Conservation (phyloP, 2,888 invertebrate genomes). For the Parochlus steinenii region DNA sequence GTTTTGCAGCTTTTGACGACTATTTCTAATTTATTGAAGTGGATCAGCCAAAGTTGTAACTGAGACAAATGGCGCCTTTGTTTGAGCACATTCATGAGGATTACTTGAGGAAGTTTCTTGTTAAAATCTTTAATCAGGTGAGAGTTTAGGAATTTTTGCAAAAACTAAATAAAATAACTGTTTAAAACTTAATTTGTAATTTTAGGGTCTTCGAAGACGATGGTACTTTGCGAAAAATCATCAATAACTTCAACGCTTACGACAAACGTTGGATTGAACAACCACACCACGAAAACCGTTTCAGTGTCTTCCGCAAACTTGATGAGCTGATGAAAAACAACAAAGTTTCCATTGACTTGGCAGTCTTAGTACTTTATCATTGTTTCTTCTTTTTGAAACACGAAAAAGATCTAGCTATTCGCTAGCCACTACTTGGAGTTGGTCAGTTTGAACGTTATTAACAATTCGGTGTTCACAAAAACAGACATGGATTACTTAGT, state of each 20-base stretch:
- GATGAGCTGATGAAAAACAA: conserved; percentile 34
- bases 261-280: conserved; percentile 83
- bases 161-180: too few relatives aligned
- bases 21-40: conserved; percentile 54
- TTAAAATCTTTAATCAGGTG: conserved; percentile 12
- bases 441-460: conserved; percentile 46
- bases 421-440: conserved; percentile 52
- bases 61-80: conserved; percentile 52
- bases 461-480: conserved; percentile 34
- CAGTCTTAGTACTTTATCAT: conserved; percentile 62
- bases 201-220: conserved; percentile 23
- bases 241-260: conserved; percentile 67
- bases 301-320: conserved; percentile 59
- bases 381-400: conserved; percentile 61
- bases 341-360: conserved; percentile 43
- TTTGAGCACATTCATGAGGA: conserved; percentile 49
- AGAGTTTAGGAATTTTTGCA: too few relatives aligned
- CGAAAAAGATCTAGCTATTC: conserved; percentile 68
- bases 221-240: conserved; percentile 34
- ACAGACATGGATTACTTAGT: conserved; percentile 48
- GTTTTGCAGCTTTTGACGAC: conserved; percentile 54
- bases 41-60: conserved; percentile 48
- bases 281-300: conserved; percentile 71
- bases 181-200: too few relatives aligned
- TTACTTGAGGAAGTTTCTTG: conserved; percentile 34